Evolutionary conservation across 2,888 invertebrate genomes (phyloP), one percentile per base, ranked within the genome.

Genomic region (Hypomecis atomaria): DNA sequence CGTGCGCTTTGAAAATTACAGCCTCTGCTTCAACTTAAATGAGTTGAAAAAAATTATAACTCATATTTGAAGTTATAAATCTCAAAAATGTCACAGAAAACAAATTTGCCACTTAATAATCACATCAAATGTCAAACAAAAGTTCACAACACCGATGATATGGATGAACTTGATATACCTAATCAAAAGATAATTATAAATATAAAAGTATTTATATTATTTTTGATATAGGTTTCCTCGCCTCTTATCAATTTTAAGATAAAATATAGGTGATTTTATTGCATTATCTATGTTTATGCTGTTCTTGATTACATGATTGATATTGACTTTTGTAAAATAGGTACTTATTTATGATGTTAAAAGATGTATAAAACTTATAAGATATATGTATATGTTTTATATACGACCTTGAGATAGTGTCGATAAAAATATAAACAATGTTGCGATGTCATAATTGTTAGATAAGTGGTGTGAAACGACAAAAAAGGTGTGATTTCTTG

Each of bases 401-500:
- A 23, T 23, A 40, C 42, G 53, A 58, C 62, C 62, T 63, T 63
- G 59, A 37, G 45, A 34, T 42, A 38, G 6, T 44, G 33, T 37
- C 49, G 54, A 58, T 63, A 58, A 62, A 57, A 62, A 57, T 47
- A 53, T 23, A 58, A 43, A 58, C 53, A 53, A 62, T 11, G 0
- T 4, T 47, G n/a, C 7, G 33, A 48, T 49, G 36, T 37, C 48
- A 48, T 42, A 47, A 23, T 53, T 37, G 10, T 23, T 10, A 37
- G 10, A 49, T 34, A 47, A 10, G 33, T 33, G 3, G 11, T 49
- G 49, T 11, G n/a, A 11, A 49, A 37, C 11, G 2, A 5, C 7
- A 49, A 37, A 37, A 49, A 47, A 33, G 10, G 43, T 10, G 47
- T 9, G 45, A 45, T 10, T 47, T 47, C 7, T 10, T 2, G 5